Percentiles rank a stretch among this genome's conserved stretches.
phyloP scores from a whole-genome alignment of 2,113 vertebrate species.

The Conger conger region DNA sequence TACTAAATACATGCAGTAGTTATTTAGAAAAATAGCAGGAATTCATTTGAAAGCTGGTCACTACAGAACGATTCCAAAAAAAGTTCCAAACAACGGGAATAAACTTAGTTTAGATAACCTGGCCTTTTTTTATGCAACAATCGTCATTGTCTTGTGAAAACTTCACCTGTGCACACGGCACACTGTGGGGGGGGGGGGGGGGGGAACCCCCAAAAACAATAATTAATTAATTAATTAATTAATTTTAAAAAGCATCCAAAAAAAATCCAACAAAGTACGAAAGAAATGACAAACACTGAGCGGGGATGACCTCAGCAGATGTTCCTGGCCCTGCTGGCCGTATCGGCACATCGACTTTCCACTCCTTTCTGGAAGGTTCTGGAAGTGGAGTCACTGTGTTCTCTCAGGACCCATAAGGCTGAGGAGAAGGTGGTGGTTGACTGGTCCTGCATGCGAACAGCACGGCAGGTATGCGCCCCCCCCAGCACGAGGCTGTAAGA shows the following conservation, averaged over 20 bases:
- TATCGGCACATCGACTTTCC: not conserved
- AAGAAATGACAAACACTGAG: slow-evolving; percentile 23
- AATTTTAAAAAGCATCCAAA: not conserved
- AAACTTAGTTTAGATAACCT: too few species aligned
- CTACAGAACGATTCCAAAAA: too few species aligned
- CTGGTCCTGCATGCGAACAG: not conserved
- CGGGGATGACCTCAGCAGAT: slow-evolving; percentile 59
- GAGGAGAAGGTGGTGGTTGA: not conserved
- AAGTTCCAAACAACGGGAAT: too few species aligned
- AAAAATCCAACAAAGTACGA: not conserved
- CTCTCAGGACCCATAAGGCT: not conserved
- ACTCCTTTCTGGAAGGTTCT: not conserved
- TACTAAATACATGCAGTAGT: too few species aligned
- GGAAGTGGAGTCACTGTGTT: not conserved
- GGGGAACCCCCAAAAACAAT: not conserved
- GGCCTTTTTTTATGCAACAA: too few species aligned
- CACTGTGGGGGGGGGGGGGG: too few species aligned
- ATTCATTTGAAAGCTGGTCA: too few species aligned
- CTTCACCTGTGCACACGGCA: too few species aligned
- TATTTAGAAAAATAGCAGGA: too few species aligned
- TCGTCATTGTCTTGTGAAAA: too few species aligned
- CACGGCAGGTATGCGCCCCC: not conserved
- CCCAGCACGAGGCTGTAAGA: not conserved
- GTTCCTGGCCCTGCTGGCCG: slow-evolving; percentile 43
- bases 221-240: not conserved